Conservation (phyloP, 2,113 vertebrate genomes). For the Hassar affinis region DNA sequence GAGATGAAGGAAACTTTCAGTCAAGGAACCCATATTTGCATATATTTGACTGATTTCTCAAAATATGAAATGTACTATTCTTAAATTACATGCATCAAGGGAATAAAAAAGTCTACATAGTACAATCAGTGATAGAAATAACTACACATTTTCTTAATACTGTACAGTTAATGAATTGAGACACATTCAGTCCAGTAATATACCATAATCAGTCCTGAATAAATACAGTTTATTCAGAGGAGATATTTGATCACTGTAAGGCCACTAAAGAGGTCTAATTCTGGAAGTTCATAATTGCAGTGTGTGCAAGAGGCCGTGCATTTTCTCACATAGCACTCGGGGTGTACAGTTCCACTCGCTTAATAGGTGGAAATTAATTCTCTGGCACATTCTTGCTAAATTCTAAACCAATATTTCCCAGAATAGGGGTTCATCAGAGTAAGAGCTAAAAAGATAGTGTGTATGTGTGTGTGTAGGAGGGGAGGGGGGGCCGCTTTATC, state of each 20-base stretch:
- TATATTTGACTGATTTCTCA: too few relatives aligned
- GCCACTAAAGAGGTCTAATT: slow-evolving; percentile 20
- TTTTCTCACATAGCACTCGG: slow-evolving; percentile 29
- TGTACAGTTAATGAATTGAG: background rate
- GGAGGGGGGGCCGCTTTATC: too few relatives aligned
- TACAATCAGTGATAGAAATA: background rate
- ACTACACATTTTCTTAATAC: background rate
- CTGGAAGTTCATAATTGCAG: slow-evolving; percentile 31
- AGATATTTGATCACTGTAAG: slow-evolving; percentile 29
- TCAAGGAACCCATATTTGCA: background rate
- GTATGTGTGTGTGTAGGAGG: too few relatives aligned
- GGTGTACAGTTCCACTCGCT: slow-evolving; percentile 30
- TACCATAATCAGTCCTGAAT: background rate
- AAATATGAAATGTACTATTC: too few relatives aligned
- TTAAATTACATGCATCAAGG: too few relatives aligned
- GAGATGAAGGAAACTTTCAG: background rate
- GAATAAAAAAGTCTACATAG: background rate
- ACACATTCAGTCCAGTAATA: background rate
- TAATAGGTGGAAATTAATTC: slow-evolving; percentile 66
- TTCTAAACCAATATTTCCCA: slow-evolving; percentile 39
- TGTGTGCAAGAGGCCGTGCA: slow-evolving; percentile 7
- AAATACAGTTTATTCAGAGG: slow-evolving; percentile 15
- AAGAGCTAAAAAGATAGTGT: background rate
- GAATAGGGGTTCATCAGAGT: background rate
- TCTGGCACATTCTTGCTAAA: slow-evolving; percentile 9